Evolutionary conservation across 53 echinoderm and acorn worm genomes (phyloP).

Genomic region (Patiria pectinifera): DNA sequence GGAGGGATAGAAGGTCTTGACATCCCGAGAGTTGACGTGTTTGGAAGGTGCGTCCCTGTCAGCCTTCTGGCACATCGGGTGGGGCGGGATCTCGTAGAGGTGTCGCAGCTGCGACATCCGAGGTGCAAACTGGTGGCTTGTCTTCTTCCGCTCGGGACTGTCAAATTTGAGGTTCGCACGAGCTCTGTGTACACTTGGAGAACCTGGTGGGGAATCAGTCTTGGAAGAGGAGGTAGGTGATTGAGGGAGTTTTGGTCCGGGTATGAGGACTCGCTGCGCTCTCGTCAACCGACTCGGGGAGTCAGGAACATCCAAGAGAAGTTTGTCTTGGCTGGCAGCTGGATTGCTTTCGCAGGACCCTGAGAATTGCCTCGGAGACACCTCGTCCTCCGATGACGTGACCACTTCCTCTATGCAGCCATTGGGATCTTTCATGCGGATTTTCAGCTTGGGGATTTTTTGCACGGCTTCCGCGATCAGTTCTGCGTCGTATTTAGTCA

Average conservation of each 20-base stretch:
- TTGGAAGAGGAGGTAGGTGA: constrained; percentile 24
- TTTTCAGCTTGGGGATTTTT: constrained; percentile 87
- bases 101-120: constrained; percentile 67
- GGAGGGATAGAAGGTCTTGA: constrained; percentile 32
- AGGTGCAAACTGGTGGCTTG: constrained; percentile 38
- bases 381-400: constrained; percentile 84
- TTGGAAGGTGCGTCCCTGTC: neutral
- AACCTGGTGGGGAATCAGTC: neutral
- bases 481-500: constrained; percentile 73
- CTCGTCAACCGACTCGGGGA: constrained; percentile 41
- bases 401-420: constrained; percentile 84
- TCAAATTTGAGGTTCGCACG: constrained; percentile 20
- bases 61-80: constrained; percentile 58
- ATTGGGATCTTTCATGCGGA: constrained; percentile 85
- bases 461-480: constrained; percentile 52
- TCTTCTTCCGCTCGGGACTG: constrained; percentile 4
- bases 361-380: constrained; percentile 30
- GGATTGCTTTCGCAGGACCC: constrained; percentile 25
- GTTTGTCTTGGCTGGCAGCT: constrained; percentile 10
- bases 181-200: constrained; percentile 15
- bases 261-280: constrained; percentile 44
- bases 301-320: constrained; percentile 18
- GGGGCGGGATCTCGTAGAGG: constrained; percentile 69
- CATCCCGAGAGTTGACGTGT: constrained; percentile 26
- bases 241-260: constrained; percentile 4